phyloP scores from a whole-genome alignment of 2,113 vertebrate species.

The Sinocyclocheilus maitianheensis region DNA sequence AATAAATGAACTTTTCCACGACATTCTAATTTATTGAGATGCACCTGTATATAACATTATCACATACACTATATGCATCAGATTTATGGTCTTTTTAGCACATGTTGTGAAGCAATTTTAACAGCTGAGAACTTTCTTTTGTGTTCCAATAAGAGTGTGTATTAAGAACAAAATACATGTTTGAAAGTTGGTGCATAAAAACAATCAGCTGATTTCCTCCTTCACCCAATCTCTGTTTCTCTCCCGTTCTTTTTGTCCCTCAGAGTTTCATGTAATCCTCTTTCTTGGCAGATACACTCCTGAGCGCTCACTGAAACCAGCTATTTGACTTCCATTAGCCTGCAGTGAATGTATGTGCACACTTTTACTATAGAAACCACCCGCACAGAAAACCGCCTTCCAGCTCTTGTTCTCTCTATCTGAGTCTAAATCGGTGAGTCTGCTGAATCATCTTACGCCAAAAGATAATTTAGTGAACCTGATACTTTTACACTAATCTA shows the following conservation, averaged over 20 bases:
- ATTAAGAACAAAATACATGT: neutral
- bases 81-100: neutral
- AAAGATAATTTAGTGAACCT: neutral
- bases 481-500: neutral
- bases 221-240: slow-evolving; percentile 44
- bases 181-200: neutral
- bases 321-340: slow-evolving; percentile 26
- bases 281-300: slow-evolving; percentile 44
- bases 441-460: neutral
- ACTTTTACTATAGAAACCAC: neutral
- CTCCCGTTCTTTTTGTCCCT: slow-evolving; percentile 27
- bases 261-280: slow-evolving; percentile 3
- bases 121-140: neutral
- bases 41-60: no score
- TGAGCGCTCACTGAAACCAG: slow-evolving; percentile 27
- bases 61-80: neutral
- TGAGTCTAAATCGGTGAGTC: neutral
- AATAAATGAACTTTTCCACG: no score
- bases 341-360: neutral
- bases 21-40: no score
- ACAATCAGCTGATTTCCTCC: neutral
- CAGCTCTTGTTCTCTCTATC: neutral
- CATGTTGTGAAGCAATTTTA: neutral
- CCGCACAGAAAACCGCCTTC: neutral
- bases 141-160: neutral